Evolutionary conservation across 2,797 vertebrate genomes (phyloP).

Genomic region (Tadarida brasiliensis): DNA sequence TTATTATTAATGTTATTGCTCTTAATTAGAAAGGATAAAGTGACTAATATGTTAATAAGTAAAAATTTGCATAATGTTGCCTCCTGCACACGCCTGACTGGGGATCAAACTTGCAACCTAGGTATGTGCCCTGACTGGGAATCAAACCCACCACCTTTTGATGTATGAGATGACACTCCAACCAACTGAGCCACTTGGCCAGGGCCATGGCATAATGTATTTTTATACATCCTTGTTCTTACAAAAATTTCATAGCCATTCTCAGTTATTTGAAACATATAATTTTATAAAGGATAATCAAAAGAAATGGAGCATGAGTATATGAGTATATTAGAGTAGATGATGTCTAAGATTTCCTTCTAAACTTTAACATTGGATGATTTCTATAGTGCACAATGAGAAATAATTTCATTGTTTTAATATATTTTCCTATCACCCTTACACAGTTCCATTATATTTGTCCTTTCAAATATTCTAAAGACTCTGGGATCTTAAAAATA

Average conservation of each 20-base stretch:
- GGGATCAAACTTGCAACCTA: neutral
- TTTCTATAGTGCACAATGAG: neutral
- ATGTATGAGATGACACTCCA: neutral
- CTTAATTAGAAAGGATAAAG: neutral
- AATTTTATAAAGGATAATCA: neutral
- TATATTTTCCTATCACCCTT: neutral
- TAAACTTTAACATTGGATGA: neutral
- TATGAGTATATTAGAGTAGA: neutral
- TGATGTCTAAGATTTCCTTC: neutral
- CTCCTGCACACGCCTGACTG: neutral
- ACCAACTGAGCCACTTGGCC: neutral
- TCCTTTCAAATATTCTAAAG: neutral
- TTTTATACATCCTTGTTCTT: neutral
- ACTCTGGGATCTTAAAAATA: slow-evolving; percentile 10
- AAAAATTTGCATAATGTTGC: neutral
- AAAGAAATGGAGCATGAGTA: neutral
- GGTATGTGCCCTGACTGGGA: neutral
- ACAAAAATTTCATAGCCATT: neutral
- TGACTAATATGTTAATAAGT: neutral
- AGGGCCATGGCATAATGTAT: neutral
- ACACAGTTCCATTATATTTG: neutral
- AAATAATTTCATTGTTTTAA: neutral
- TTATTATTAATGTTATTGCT: neutral
- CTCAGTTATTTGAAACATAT: neutral
- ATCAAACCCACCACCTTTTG: neutral